phyloP scores from a whole-genome alignment of 2,888 invertebrate species.

The Emmelina monodactyla region DNA sequence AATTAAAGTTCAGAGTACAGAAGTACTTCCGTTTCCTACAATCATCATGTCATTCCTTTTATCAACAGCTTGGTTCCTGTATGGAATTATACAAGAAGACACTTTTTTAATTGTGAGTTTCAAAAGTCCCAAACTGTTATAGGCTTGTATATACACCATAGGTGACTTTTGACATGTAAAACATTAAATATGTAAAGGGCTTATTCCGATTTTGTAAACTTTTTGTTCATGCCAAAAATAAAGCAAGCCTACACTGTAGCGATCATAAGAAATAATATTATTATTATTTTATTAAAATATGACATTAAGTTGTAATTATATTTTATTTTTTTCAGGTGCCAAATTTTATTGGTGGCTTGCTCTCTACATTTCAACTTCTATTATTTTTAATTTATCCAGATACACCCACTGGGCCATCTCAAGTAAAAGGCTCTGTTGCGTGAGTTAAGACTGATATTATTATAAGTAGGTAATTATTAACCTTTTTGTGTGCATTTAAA shows the following conservation, averaged over 20 bases:
- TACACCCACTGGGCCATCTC: too few relatives aligned
- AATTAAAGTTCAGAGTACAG: slow-evolving; percentile 78
- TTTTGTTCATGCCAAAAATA: too few relatives aligned
- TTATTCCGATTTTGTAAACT: neutral
- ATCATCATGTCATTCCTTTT: slow-evolving; percentile 85
- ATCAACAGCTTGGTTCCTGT: slow-evolving; percentile 83
- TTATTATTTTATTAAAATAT: neutral
- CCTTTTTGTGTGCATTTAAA: too few relatives aligned
- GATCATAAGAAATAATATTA: neutral
- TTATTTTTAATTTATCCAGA: slow-evolving; percentile 79
- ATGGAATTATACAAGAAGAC: slow-evolving; percentile 82
- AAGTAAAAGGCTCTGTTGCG: too few relatives aligned
- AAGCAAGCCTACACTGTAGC: neutral
- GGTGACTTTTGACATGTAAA: neutral
- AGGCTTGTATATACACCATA: neutral
- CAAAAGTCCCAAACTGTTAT: neutral
- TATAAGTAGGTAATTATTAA: too few relatives aligned
- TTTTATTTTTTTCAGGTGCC: slow-evolving; percentile 69
- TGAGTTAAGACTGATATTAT: too few relatives aligned
- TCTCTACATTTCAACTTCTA: slow-evolving; percentile 77
- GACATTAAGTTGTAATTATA: neutral
- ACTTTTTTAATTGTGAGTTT: slow-evolving; percentile 76
- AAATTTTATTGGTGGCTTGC: slow-evolving; percentile 78
- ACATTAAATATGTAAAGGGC: neutral
- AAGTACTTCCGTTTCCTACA: slow-evolving; percentile 87